phyloP scores from a whole-genome alignment of 2,797 vertebrate genomes.

The Graptemys geographica region DNA sequence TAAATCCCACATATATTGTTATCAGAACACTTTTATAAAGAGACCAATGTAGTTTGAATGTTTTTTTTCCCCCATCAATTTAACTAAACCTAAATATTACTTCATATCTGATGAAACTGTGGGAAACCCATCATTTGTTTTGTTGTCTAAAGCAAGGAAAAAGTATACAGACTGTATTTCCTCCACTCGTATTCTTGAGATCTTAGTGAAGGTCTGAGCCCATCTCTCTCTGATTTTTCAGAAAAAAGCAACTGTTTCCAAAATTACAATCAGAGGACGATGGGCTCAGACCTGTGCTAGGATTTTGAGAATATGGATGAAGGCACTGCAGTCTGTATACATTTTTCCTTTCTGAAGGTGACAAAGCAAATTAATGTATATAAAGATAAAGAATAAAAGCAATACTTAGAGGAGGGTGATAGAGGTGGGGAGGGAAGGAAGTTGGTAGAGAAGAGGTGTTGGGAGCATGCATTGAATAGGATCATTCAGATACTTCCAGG shows the following conservation, averaged over 20 bases:
- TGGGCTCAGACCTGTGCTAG: too few species aligned
- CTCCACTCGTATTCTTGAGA: not conserved
- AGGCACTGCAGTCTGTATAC: too few species aligned
- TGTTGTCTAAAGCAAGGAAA: not conserved
- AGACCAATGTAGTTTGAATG: not conserved
- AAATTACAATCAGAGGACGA: too few species aligned
- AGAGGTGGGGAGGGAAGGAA: too few species aligned
- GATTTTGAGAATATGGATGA: too few species aligned
- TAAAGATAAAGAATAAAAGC: too few species aligned
- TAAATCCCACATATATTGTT: not conserved
- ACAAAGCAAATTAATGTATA: too few species aligned
- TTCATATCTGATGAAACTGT: not conserved
- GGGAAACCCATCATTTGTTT: not conserved
- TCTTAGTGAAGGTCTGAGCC: not conserved
- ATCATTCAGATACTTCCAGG: too few species aligned
- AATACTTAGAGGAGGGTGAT: too few species aligned
- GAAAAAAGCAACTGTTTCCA: not conserved
- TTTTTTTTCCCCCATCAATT: accelerated
- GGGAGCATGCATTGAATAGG: too few species aligned
- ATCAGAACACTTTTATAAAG: not conserved
- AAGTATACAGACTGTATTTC: not conserved
- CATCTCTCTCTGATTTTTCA: not conserved
- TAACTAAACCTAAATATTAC: not conserved
- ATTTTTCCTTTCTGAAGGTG: too few species aligned
- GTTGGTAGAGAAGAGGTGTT: too few species aligned